Percentiles rank a stretch among this genome's conserved stretches.
Evolutionary conservation across 1,140 invertebrate species (phyloP).

Genomic region (Lineus longissimus): DNA sequence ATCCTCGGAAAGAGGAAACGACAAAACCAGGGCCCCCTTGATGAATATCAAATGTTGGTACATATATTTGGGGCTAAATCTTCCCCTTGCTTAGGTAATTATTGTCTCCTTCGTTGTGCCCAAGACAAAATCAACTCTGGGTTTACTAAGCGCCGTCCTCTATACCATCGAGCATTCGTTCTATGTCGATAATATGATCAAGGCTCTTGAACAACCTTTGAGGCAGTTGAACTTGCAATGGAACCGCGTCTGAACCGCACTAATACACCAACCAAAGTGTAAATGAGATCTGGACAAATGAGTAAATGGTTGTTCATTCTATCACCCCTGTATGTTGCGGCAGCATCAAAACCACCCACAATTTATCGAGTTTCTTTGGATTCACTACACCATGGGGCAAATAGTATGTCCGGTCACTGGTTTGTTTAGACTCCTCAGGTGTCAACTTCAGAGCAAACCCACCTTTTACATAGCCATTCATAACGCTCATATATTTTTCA

Average conservation of each 20-base stretch:
- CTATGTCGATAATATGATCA: no score
- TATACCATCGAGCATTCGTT: no score
- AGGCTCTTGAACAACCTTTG: no score
- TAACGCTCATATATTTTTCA: background rate
- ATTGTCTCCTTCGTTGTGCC: no score
- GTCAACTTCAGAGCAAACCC: background rate
- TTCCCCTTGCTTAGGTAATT: no score
- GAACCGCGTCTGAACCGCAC: no score
- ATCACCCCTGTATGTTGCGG: conserved; percentile 13
- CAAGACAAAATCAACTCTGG: no score
- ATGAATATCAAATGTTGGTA: no score
- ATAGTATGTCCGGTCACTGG: conserved; percentile 19
- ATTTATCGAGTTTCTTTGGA: conserved; percentile 16
- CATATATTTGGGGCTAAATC: no score
- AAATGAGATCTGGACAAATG: conserved; percentile 22
- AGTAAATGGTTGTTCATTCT: conserved; percentile 20
- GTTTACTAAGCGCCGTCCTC: no score
- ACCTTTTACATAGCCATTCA: background rate
- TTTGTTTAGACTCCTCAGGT: background rate
- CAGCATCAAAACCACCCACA: conserved; percentile 26
- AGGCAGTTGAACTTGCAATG: background rate
- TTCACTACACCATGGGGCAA: conserved; percentile 24
- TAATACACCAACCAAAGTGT: conserved; percentile 15
- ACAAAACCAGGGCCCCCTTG: no score
- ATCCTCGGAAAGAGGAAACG: no score